Conservation (phyloP, 2,797 vertebrate species). For the Babyrousa celebensis region DNA sequence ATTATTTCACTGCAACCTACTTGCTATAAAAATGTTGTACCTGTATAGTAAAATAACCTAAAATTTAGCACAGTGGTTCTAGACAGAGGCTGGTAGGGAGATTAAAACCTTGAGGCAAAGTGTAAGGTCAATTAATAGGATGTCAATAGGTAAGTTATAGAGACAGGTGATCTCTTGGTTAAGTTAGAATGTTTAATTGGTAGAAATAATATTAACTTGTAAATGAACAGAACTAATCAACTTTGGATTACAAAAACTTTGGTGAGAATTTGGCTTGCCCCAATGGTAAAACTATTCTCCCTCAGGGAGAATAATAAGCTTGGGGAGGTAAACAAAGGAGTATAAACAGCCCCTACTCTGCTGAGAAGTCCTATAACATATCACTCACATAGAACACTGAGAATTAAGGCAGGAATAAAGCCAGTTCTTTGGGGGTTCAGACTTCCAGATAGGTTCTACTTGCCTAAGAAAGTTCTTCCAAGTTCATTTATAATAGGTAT, state of each 20-base stretch:
- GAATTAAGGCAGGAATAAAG: neutral
- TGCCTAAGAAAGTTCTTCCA: neutral
- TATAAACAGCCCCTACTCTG: neutral
- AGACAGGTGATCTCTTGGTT: neutral
- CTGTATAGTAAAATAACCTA: neutral
- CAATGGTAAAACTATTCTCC: neutral
- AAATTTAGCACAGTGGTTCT: neutral
- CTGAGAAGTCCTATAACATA: neutral
- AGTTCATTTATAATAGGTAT: neutral
- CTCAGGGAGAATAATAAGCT: neutral
- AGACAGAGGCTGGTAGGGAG: neutral
- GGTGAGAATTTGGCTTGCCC: neutral
- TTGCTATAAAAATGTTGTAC: neutral
- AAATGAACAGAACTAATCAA: neutral
- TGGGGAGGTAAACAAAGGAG: neutral
- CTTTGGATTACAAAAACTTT: neutral
- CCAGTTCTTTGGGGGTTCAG: neutral
- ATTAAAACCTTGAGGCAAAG: neutral
- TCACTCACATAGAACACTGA: neutral
- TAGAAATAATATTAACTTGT: neutral
- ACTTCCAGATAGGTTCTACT: neutral
- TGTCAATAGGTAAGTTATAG: neutral
- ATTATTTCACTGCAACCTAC: neutral
- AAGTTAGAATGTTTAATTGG: neutral
- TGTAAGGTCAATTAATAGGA: neutral